A percentile compares a stretch with the other conserved stretches of the same genome.
Conservation (phyloP, 2,888 invertebrate genomes). For the Taphrorychus bicolor region DNA sequence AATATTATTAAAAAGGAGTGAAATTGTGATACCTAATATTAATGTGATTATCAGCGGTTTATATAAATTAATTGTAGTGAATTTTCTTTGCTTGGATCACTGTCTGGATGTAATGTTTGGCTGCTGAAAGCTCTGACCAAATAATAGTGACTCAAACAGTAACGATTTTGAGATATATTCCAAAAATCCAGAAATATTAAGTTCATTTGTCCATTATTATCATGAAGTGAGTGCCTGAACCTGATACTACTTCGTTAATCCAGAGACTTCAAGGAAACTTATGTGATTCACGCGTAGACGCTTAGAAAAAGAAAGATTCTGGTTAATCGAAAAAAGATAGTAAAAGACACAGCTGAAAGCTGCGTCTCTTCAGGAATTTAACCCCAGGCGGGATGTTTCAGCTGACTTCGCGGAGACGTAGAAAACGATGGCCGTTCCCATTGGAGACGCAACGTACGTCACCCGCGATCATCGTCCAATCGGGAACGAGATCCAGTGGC, state of each 20-base stretch:
- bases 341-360: slow-evolving; percentile 17
- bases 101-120: too few species aligned
- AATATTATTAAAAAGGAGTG: too few species aligned
- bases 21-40: too few species aligned
- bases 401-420: slow-evolving; percentile 56
- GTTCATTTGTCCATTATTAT: too few species aligned
- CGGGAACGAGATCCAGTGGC: slow-evolving; percentile 57
- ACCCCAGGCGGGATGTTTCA: slow-evolving; percentile 56
- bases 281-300: background rate
- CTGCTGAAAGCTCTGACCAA: too few species aligned
- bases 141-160: too few species aligned
- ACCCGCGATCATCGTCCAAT: slow-evolving; percentile 58
- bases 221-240: background rate
- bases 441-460: slow-evolving; percentile 58
- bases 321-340: background rate
- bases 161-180: too few species aligned
- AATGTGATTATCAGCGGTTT: too few species aligned
- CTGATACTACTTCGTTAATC: background rate
- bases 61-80: too few species aligned
- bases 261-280: background rate
- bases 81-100: too few species aligned
- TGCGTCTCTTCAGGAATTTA: slow-evolving; percentile 42
- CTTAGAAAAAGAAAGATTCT: background rate
- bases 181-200: too few species aligned
- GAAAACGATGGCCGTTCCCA: slow-evolving; percentile 54